Evolutionary conservation across 2,113 vertebrate species (phyloP).

Genomic region (Oryzias melastigma): DNA sequence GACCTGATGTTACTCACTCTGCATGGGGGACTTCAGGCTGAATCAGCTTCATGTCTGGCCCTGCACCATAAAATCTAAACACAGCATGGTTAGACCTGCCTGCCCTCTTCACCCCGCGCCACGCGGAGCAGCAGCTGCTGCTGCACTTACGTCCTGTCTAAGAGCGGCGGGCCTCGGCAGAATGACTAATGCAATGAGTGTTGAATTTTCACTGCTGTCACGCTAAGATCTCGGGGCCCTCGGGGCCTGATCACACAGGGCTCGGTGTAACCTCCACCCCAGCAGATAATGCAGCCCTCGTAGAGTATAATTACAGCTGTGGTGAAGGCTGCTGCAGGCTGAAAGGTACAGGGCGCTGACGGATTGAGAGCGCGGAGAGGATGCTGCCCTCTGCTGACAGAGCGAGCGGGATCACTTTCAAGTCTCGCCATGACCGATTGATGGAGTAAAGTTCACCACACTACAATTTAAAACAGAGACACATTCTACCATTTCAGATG

Average conservation of each 20-base stretch:
- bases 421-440: too few relatives aligned
- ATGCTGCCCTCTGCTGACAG: slow-evolving; percentile 54
- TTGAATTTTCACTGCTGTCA: slow-evolving; percentile 47
- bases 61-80: slow-evolving; percentile 27
- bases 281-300: not conserved
- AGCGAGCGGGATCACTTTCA: not conserved
- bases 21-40: slow-evolving; percentile 43
- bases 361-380: not conserved
- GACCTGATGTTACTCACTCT: slow-evolving; percentile 45
- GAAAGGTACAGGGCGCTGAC: slow-evolving; percentile 9
- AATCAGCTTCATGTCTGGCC: slow-evolving; percentile 57
- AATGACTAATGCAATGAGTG: slow-evolving; percentile 43
- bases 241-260: slow-evolving; percentile 23
- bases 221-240: slow-evolving; percentile 47
- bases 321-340: slow-evolving; percentile 3
- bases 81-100: slow-evolving; percentile 49
- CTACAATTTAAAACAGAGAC: too few relatives aligned
- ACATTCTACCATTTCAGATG: too few relatives aligned
- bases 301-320: slow-evolving; percentile 33
- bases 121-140: slow-evolving; percentile 52
- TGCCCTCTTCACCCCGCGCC: slow-evolving; percentile 10
- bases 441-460: too few relatives aligned
- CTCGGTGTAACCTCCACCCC: slow-evolving; percentile 30
- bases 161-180: not conserved
- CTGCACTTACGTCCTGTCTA: not conserved